phyloP scores from a whole-genome alignment of 2,797 vertebrate species.

The Gambusia yucatana region DNA sequence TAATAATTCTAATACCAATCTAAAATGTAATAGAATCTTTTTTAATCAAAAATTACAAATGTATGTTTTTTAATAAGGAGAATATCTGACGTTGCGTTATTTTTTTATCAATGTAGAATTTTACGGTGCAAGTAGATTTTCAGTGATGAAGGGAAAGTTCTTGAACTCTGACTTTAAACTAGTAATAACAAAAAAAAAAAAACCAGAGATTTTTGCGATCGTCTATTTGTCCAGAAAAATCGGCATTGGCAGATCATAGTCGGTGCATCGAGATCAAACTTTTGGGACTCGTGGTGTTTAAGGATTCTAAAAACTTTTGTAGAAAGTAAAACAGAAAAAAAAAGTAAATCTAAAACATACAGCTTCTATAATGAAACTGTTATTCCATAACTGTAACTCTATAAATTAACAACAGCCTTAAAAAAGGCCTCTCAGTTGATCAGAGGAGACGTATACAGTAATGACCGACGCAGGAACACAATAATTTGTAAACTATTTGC shows the following conservation, averaged over 20 bases:
- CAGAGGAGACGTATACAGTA: background rate
- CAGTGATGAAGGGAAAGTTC: background rate
- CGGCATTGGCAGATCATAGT: background rate
- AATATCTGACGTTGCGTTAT: background rate
- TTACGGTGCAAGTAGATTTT: background rate
- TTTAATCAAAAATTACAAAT: too few relatives aligned
- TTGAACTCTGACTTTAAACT: background rate
- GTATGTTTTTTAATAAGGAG: too few relatives aligned
- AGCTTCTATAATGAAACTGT: background rate
- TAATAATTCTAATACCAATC: background rate
- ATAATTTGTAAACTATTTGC: conserved; percentile 3
- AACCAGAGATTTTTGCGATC: background rate
- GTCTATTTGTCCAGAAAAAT: background rate
- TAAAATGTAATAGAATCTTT: background rate
- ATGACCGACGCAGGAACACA: conserved; percentile 13
- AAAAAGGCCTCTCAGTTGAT: conserved; percentile 4
- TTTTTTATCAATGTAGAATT: background rate
- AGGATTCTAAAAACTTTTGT: background rate
- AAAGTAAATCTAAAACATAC: background rate
- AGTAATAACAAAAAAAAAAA: background rate
- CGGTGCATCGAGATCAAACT: background rate
- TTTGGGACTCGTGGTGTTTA: background rate
- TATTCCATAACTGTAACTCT: too few relatives aligned
- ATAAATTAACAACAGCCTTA: background rate
- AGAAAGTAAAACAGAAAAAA: background rate